Evolutionary conservation across 1,140 invertebrate species (phyloP), one percentile per base, ranked within the genome.

Genomic region (Scaptomyza montana): DNA sequence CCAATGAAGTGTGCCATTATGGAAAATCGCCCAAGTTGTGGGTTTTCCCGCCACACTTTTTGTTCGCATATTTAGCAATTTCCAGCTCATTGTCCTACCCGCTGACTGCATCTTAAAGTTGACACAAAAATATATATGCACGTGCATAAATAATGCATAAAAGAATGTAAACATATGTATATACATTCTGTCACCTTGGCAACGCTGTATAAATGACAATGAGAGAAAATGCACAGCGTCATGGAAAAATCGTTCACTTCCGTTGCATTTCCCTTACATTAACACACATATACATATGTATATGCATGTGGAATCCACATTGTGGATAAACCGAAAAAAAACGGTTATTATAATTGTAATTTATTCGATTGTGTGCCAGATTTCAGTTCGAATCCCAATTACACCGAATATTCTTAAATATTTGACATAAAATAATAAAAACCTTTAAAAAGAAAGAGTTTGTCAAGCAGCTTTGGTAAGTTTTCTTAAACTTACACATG

Each of bases 1-100:
- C 49, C 79, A 82, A 61, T 68, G 80, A 70, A 74, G 76, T 84
- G 72, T 76, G 80, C 60, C 80, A 73, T 78, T 66, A 84, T 77
- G 80, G 63, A 84, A 76, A 84, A 75, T 75, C 74, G 75, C 66
- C 49, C 67, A 78, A 78, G 55, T 68, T 64, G 79, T 70, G 75
- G 54, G 64, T 59, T 78, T 82, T 64, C 62, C 66, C 5, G 43
- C 56, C 66, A 62, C 71, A 62, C 71, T 82, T 82, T 81, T 75
- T 75, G 51, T 71, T 36, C 71, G 68, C 71, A 78, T 78, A 77
- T 75, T 76, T 59, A 47, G 60, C 54, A 1, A 72, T 66, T 68
- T 74, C 49, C 79, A 72, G 77, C 71, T 75, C 79, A 59, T 57
- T 63, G 55, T 45, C 19, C 46, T 61, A 68, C 46, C 41, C 4